A percentile compares a stretch with the other conserved stretches of the same genome.
phyloP scores from a whole-genome alignment of 2,888 invertebrate genomes.

The Meiosimyza platycephala region DNA sequence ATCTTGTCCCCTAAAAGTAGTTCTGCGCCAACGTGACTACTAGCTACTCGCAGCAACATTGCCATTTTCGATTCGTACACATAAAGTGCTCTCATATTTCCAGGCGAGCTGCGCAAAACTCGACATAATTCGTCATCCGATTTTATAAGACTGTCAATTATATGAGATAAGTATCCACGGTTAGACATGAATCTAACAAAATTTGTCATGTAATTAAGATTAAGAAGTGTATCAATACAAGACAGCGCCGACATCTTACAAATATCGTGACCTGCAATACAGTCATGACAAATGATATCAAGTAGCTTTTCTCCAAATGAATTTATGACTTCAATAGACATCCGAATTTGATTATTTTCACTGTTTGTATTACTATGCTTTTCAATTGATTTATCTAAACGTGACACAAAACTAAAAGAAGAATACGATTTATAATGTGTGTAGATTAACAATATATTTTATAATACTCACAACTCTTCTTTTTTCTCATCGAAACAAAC shows the following conservation, averaged over 20 bases:
- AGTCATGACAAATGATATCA: slow-evolving; percentile 86
- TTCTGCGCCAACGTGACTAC: slow-evolving; percentile 76
- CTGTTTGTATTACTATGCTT: slow-evolving; percentile 74
- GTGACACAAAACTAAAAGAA: slow-evolving; percentile 72
- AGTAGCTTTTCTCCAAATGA: slow-evolving; percentile 85
- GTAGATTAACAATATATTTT: background rate
- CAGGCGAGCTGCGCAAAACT: slow-evolving; percentile 76
- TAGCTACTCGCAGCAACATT: slow-evolving; percentile 78
- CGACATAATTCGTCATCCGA: slow-evolving; percentile 76
- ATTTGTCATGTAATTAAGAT: slow-evolving; percentile 77
- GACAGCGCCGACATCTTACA: slow-evolving; percentile 90
- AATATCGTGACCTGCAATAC: slow-evolving; percentile 88
- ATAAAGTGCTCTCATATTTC: slow-evolving; percentile 81
- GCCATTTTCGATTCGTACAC: slow-evolving; percentile 91
- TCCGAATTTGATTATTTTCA: slow-evolving; percentile 53
- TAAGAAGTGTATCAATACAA: slow-evolving; percentile 82
- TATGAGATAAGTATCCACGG: slow-evolving; percentile 80
- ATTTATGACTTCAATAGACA: slow-evolving; percentile 73
- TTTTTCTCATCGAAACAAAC: slow-evolving; percentile 56
- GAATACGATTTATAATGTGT: slow-evolving; percentile 42
- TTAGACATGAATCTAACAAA: slow-evolving; percentile 74
- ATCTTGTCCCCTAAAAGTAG: slow-evolving; percentile 73
- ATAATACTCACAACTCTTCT: slow-evolving; percentile 55
- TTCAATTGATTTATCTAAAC: slow-evolving; percentile 73
- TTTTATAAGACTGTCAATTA: slow-evolving; percentile 83